A percentile compares a stretch with the other conserved stretches of the same genome.
phyloP scores from a whole-genome alignment of 2,797 vertebrate species.

The Salmo trutta region DNA sequence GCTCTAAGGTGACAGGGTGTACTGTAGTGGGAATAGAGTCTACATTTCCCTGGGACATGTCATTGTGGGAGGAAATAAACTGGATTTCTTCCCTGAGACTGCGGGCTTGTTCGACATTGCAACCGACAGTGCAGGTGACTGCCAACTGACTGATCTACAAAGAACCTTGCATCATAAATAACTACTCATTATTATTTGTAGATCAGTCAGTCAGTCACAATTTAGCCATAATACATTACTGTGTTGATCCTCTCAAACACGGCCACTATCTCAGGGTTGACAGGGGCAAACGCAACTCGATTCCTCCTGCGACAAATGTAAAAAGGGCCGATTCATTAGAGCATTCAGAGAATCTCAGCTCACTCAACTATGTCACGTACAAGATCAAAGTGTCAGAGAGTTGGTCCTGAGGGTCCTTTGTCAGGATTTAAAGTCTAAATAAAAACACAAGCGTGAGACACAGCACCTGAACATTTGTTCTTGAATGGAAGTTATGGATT shows the following conservation, averaged over 20 bases:
- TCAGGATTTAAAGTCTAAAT: neutral
- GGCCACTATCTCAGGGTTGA: neutral
- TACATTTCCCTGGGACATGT: neutral
- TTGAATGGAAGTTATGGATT: neutral
- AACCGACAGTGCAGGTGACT: no score
- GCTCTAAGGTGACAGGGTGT: neutral
- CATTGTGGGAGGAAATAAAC: neutral
- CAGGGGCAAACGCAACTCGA: neutral
- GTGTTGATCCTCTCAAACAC: neutral
- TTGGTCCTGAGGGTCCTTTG: neutral
- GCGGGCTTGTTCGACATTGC: neutral
- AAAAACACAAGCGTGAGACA: neutral
- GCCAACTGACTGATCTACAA: no score
- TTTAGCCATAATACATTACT: neutral
- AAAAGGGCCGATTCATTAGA: neutral
- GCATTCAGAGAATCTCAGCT: neutral
- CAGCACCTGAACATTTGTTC: neutral
- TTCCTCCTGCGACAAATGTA: neutral
- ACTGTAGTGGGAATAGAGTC: neutral
- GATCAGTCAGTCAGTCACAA: no score
- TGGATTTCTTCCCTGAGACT: neutral
- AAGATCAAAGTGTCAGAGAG: neutral
- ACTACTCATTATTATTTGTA: no score
- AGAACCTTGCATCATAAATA: no score
- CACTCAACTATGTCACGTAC: neutral